Evolutionary conservation across 1,140 invertebrate species (phyloP), one percentile per base, ranked within the genome.

Genomic region (Chrysomallon squamiferum): DNA sequence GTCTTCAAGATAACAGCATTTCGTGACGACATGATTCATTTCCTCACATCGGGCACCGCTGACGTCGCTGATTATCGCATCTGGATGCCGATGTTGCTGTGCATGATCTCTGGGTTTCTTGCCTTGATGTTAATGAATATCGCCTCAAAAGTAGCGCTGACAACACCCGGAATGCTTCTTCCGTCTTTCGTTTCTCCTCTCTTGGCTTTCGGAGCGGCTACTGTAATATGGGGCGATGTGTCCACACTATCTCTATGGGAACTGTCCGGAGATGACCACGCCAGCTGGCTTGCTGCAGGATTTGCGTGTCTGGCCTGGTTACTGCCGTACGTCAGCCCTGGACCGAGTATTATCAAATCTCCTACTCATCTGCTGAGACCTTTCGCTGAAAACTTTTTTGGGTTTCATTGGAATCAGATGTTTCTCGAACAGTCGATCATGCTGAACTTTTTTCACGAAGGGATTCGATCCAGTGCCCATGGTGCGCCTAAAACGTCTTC

Each of bases 141-240:
- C n/a, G 60, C 67, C 1, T 69, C 59, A 27, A 73, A 69, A 58
- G 59, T 68, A 30, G 47, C 59, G 5, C 62, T 73, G 9, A 47
- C 49, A 0, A 65, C 60, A 9, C 32, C 67, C 5, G 71, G 67
- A 20, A 27, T 73, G n/a, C 35, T 54, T 30, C 52, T 73, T 13
- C 67, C 71, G n/a, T 57, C 67, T n/a, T 63, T 69, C 2, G n/a
- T 69, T 25, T 60, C 58, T 1, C 64, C 71, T 30, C 15, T 61
- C 9, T 38, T 62, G 0, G 43, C 64, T 2, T 38, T 63, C 7
- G 25, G 56, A 4, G 50, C 41, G 3, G 50, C 65, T 0, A 58
- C 61, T n/a, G n/a, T 65, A 9, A 22, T 73, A n/a, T 73, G 71
- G 67, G 57, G 62, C 4, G 67, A 73, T 50, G 43, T 69, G 22